These are phyloP conservation scores for Ochropleura plecta DNA, from an alignment of 2,888 invertebrate genomes.

Conservation along the genomic window DNA sequence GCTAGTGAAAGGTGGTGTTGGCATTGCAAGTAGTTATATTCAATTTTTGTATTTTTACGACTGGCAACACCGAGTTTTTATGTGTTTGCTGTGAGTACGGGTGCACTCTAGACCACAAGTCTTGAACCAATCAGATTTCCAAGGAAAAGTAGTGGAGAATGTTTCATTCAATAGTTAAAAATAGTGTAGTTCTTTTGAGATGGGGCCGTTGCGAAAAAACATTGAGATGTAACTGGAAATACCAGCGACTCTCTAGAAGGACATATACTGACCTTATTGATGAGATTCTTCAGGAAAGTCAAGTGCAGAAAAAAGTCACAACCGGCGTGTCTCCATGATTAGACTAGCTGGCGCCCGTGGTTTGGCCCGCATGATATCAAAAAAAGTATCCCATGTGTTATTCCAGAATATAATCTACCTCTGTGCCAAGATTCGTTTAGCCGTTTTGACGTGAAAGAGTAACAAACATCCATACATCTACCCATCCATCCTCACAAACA, in stretches of 20 bases:
- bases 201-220: not conserved
- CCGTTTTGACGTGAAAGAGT: no score
- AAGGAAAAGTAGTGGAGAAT: not conserved
- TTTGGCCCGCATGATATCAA: no score
- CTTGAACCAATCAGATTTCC: not conserved
- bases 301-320: not conserved
- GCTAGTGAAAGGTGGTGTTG: not conserved
- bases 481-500: no score
- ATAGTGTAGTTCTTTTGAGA: not conserved
- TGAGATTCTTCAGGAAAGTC: not conserved
- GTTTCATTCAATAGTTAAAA: not conserved
- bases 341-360: no score
- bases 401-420: no score
- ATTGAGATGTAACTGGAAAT: not conserved
- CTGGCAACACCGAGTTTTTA: not conserved
- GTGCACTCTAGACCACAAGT: not conserved
- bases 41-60: conserved; percentile 13
- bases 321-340: not conserved
- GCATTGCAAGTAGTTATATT: conserved; percentile 5
- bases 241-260: not conserved
- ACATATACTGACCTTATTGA: not conserved
- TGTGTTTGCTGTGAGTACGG: not conserved
- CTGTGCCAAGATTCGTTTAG: no score
- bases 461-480: no score
- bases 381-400: no score